Base-by-base conservation (phyloP, 2,888 invertebrate species). In the Drosophila rubida region DNA sequence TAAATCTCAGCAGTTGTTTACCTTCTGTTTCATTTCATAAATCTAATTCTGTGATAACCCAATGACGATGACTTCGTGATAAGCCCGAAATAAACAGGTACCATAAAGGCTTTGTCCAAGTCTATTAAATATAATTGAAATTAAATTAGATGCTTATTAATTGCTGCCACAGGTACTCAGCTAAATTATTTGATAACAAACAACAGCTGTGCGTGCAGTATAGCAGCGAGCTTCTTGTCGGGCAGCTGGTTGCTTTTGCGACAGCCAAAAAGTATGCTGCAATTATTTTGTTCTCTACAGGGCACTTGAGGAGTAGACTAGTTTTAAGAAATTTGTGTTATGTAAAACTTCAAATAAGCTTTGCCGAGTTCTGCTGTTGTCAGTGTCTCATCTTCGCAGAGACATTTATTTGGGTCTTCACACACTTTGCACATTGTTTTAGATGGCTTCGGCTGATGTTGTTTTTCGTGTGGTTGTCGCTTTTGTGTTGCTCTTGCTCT, bases 391-490 rank as follows among this genome's bases (percentile, higher is more conserved):
- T 49, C 13, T 59, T 4, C 32, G 60, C 48, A 65, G 37, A 59
- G 68, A 81, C 81, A 81, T 79, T 81, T 79, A 79, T 81, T 75
- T 75, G 75, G 72, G 65, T 75, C 16, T 49, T 63, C 64, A 61
- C 66, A 66, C 75, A 75, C 59, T 78, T 77, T 74, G 68, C 68
- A 63, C 61, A 55, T 54, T 71, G 64, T 70, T 78, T 45, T 51
- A 22, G 42, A 41, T 53, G 55, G 16, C 35, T 23, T 16, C 35
- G 35, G 16, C 27, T 44, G 42, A 19, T 30, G 25, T 57, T 68
- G 44, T 67, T 39, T 8, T 42, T 41, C 30, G 23, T 51, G 16
- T 46, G 50, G 58, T 44, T 76, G 65, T 39, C 3, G 19, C 19
- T 7, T 42, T 41, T 16, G 23, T 51, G 13, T 46, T 9, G n/a